Percentiles rank a stretch among this genome's conserved stretches.
Evolutionary conservation across 2,113 vertebrate genomes (phyloP).

Genomic region (Thamnaconus septentrionalis): DNA sequence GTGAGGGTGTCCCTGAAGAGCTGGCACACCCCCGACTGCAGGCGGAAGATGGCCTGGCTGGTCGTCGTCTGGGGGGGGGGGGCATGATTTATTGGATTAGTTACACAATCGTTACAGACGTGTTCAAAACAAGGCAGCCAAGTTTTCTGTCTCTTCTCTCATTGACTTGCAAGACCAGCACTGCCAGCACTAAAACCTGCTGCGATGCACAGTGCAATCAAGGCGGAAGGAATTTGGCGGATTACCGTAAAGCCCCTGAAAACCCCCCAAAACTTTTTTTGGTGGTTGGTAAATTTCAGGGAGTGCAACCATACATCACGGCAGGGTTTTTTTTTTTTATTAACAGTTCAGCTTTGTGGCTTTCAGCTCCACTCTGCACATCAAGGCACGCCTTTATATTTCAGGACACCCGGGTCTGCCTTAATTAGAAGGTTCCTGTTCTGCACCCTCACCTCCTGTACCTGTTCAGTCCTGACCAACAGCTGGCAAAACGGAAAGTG

Average conservation of each 20-base stretch:
- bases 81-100: constrained; percentile 23
- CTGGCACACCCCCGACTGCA: constrained; percentile 92
- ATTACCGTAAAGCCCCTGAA: constrained; percentile 17
- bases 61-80: constrained; percentile 84
- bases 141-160: no score
- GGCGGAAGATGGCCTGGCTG: constrained; percentile 91
- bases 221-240: constrained; percentile 1
- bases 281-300: background rate
- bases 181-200: no score
- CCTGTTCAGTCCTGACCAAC: constrained; percentile 21
- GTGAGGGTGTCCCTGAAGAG: constrained; percentile 93
- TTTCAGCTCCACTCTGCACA: constrained; percentile 26
- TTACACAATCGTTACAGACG: constrained; percentile 30
- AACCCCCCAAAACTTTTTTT: no score
- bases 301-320: constrained; percentile 28
- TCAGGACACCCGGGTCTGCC: background rate
- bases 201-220: constrained; percentile 17
- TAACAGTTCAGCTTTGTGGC: constrained; percentile 9
- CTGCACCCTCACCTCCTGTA: constrained; percentile 4
- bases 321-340: constrained; percentile 5
- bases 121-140: no score
- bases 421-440: constrained; percentile 41
- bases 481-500: constrained; percentile 29
- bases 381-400: constrained; percentile 4
- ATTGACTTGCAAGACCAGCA: no score